Evolutionary conservation across 2,113 vertebrate genomes (phyloP).

Genomic region (Thunnus thynnus): DNA sequence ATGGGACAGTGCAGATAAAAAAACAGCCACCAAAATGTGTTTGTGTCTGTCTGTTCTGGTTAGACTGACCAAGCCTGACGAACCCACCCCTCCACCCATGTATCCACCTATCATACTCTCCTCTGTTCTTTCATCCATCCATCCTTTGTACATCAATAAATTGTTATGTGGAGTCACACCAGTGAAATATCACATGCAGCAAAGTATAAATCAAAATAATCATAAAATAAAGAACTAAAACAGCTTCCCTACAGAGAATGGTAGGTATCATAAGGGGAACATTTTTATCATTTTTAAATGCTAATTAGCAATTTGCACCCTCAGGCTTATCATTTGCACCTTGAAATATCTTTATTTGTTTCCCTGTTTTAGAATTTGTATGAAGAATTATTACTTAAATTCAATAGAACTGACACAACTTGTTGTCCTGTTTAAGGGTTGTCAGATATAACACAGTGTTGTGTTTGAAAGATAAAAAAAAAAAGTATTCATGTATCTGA

Average conservation of each 20-base stretch:
- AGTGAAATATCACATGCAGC: too few relatives aligned
- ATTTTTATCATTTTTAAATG: neutral
- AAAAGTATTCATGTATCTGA: too few relatives aligned
- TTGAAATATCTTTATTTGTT: neutral
- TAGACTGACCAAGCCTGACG: slow-evolving; percentile 1
- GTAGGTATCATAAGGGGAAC: neutral
- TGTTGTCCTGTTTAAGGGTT: neutral
- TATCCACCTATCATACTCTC: neutral
- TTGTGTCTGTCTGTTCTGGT: slow-evolving; percentile 23
- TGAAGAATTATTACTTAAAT: slow-evolving; percentile 2
- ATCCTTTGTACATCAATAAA: neutral
- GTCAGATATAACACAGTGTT: neutral
- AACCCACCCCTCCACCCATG: neutral
- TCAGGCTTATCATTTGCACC: neutral
- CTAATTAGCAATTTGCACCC: neutral
- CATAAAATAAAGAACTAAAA: neutral
- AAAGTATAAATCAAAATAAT: neutral
- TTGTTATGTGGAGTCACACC: neutral
- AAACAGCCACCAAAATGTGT: slow-evolving; percentile 15
- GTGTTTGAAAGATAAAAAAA: neutral
- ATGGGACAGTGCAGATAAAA: slow-evolving; percentile 3
- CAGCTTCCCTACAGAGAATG: neutral
- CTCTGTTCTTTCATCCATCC: neutral
- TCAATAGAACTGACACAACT: neutral
- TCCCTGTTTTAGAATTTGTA: neutral